Conservation (phyloP, 1,140 invertebrate genomes). For the Trachymyrmex cornetzi region DNA sequence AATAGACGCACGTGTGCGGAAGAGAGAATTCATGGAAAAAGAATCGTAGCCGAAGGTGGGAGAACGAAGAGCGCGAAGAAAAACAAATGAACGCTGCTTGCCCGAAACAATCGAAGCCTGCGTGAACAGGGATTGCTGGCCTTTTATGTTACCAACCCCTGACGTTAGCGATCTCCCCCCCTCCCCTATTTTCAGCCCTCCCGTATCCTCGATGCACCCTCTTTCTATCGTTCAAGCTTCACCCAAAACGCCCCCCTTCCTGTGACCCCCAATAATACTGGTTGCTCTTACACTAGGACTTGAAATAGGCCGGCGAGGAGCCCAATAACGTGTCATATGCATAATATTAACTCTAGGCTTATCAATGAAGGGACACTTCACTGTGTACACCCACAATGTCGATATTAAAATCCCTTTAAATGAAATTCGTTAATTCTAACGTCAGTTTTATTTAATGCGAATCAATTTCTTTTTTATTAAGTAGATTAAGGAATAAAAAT, state of each 20-base stretch:
- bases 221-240: slow-evolving; percentile 64
- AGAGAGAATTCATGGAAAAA: slow-evolving; percentile 23
- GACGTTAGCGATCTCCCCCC: slow-evolving; percentile 41
- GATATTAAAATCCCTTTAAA: slow-evolving; percentile 32
- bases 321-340: slow-evolving; percentile 35
- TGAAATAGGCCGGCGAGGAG: slow-evolving; percentile 14
- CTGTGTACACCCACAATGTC: not conserved
- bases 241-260: slow-evolving; percentile 47
- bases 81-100: slow-evolving; percentile 82
- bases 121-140: slow-evolving; percentile 81
- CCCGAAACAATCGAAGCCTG: slow-evolving; percentile 83
- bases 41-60: slow-evolving; percentile 29
- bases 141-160: slow-evolving; percentile 79
- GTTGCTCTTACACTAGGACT: not conserved
- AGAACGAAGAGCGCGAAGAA: slow-evolving; percentile 76
- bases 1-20: not conserved
- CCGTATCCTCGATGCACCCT: slow-evolving; percentile 58
- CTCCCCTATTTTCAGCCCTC: slow-evolving; percentile 21
- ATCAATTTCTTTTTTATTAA: slow-evolving; percentile 26
- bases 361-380: slow-evolving; percentile 22
- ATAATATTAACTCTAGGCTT: slow-evolving; percentile 38
- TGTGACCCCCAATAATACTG: slow-evolving; percentile 28
- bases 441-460: not conserved
- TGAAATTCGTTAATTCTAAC: slow-evolving; percentile 1
- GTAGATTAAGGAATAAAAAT: not conserved